Base-by-base conservation (phyloP, 2,113 vertebrate genomes). In the Emydocephalus ijimae region DNA sequence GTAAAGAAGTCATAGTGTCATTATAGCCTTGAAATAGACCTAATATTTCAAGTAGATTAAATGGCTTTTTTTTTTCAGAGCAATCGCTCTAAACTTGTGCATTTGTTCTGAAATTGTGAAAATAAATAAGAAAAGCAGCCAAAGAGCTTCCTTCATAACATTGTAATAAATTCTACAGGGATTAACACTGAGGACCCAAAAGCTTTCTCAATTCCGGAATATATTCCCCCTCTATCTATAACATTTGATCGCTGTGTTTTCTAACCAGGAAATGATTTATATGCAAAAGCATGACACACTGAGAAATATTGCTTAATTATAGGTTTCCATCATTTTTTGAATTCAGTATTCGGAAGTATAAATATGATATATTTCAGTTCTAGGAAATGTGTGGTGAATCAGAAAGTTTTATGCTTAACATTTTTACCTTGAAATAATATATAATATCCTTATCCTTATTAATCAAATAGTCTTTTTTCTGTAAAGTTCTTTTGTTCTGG, bases 251-350 rank as follows among this genome's bases (percentile, higher is more conserved):
- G 10, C 61, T 50, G 12, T 39, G 69, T 85, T 93, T 93, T 89
- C 8, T n/a, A 90, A 89, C 91, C 14, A 92, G 92, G 24, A 29
- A 12, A 90, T 61, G 24, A 93, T 94, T 85, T 85, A 57, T 69
- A 91, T 59, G 81, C 48, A 39, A 23, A 96, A 95, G 92, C 93
- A 92, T 93, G 94, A 97, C 89, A 92, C 92, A 94, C 94, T 97
- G 96, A 97, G 95, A 96, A 88, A 95, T 74, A 90, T 95, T 56
- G 96, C 94, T 96, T 95, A 91, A 94, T 97, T 94, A 94, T 88
- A 3, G 81, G 94, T 96, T 81, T 96, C 94, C 92, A 96, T 97
- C 92, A 94, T 61, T 95, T 90, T 56, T 93, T 45, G 88, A 87
- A 59, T 34, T 34, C 45, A 59, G 64, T 50, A 89, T 88, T 93